phyloP scores from a whole-genome alignment of 1,140 invertebrate genomes.

The Patella vulgata region DNA sequence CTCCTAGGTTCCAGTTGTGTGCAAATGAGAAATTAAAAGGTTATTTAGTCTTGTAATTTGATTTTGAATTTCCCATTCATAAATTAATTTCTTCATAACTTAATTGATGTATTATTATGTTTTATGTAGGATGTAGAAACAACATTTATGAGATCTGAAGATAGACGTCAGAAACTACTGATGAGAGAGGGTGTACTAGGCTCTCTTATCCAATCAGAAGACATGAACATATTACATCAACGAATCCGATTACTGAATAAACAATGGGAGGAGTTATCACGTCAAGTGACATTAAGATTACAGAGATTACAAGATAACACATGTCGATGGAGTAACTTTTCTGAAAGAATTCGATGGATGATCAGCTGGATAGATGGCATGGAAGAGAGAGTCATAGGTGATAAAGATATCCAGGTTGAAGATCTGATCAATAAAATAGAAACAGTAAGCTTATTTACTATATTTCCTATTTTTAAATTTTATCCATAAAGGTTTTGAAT shows the following conservation, averaged over 20 bases:
- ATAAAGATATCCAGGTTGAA: conserved; percentile 56
- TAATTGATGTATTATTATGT: too few species aligned
- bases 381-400: conserved; percentile 51
- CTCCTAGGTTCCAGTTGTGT: too few species aligned
- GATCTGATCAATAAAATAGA: conserved; percentile 58
- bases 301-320: conserved; percentile 48
- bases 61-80: too few species aligned
- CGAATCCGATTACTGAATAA: conserved; percentile 78
- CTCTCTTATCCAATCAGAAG: conserved; percentile 85
- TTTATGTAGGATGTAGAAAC: conserved; percentile 57
- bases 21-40: too few species aligned
- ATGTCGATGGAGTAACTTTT: conserved; percentile 51
- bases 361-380: conserved; percentile 57
- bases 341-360: conserved; percentile 38
- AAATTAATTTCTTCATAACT: too few species aligned
- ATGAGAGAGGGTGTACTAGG: conserved; percentile 84
- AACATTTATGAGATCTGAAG: conserved; percentile 46
- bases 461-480: too few species aligned
- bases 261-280: conserved; percentile 64
- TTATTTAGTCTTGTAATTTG: too few species aligned
- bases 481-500: too few species aligned
- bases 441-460: conserved; percentile 54
- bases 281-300: conserved; percentile 45
- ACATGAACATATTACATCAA: conserved; percentile 81
- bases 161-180: conserved; percentile 70